A percentile compares a stretch with the other conserved stretches of the same genome.
phyloP scores from a whole-genome alignment of 2,888 invertebrate species.

The Ferrisia virgata region DNA sequence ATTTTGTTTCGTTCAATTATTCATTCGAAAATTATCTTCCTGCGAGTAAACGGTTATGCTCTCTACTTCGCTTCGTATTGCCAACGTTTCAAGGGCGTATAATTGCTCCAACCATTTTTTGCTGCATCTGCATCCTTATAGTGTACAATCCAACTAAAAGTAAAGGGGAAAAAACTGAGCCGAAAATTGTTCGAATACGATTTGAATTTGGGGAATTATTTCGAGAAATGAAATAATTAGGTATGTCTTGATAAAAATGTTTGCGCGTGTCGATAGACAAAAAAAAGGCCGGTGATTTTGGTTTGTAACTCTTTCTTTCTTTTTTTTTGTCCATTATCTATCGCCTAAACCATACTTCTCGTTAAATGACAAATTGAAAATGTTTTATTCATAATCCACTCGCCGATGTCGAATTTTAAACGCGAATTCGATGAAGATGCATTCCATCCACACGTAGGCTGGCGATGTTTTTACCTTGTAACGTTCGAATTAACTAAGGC shows the following conservation, averaged over 20 bases:
- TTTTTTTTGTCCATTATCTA: too few species aligned
- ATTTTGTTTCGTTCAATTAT: not conserved
- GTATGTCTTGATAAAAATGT: not conserved
- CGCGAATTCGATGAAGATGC: not conserved
- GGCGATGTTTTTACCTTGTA: not conserved
- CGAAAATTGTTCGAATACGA: not conserved
- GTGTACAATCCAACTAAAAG: too few species aligned
- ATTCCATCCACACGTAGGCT: conserved; percentile 5
- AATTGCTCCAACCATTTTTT: not conserved
- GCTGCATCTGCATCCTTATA: not conserved
- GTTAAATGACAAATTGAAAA: conserved; percentile 2
- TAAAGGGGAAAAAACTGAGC: not conserved
- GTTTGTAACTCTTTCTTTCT: not conserved
- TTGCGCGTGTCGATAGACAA: not conserved
- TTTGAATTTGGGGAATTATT: too few species aligned
- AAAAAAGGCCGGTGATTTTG: not conserved
- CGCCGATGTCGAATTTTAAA: not conserved
- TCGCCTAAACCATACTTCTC: not conserved
- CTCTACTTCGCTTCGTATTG: too few species aligned
- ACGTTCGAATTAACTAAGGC: conserved; percentile 14
- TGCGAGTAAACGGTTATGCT: too few species aligned
- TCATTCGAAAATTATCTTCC: not conserved
- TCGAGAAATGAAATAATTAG: not conserved
- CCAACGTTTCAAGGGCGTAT: not conserved
- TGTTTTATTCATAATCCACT: conserved; percentile 13